phyloP scores from a whole-genome alignment of 2,797 vertebrate species.

The Manis crassicaudata region DNA sequence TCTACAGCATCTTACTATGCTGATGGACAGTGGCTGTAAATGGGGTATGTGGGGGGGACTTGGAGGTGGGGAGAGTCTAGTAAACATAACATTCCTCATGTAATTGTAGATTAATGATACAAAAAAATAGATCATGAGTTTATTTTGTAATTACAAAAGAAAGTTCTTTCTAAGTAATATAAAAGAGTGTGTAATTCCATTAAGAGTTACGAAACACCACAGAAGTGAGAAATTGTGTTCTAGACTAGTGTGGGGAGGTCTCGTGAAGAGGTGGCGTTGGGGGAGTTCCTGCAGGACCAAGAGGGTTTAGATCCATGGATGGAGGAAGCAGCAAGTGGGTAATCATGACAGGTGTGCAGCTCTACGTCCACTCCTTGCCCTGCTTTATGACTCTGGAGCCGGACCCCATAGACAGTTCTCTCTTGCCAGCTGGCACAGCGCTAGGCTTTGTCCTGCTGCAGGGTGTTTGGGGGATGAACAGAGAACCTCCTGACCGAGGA shows the following conservation, averaged over 20 bases:
- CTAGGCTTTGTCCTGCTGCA: not conserved
- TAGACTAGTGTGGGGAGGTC: not conserved
- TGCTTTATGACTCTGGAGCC: not conserved
- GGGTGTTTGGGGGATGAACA: not conserved
- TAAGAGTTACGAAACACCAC: not conserved
- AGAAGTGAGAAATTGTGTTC: not conserved
- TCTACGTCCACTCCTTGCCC: not conserved
- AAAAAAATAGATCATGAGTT: not conserved
- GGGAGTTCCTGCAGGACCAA: not conserved
- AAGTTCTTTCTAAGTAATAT: not conserved
- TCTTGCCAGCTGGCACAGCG: not conserved
- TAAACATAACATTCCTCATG: no score
- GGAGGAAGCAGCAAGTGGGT: not conserved
- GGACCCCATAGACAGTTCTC: not conserved
- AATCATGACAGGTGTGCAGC: not conserved
- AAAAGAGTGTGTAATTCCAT: not conserved
- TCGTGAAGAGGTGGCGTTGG: not conserved
- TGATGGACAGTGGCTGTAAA: no score
- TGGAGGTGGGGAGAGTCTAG: no score
- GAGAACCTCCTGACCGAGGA: not conserved
- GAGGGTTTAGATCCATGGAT: no score
- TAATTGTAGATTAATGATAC: no score
- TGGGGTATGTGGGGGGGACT: no score
- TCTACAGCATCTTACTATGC: no score
- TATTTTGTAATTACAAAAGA: conserved; percentile 21